Evolutionary conservation across 1,140 invertebrate species (phyloP), one percentile per base, ranked within the genome.

Genomic region (Ctenoplectra terminalis): DNA sequence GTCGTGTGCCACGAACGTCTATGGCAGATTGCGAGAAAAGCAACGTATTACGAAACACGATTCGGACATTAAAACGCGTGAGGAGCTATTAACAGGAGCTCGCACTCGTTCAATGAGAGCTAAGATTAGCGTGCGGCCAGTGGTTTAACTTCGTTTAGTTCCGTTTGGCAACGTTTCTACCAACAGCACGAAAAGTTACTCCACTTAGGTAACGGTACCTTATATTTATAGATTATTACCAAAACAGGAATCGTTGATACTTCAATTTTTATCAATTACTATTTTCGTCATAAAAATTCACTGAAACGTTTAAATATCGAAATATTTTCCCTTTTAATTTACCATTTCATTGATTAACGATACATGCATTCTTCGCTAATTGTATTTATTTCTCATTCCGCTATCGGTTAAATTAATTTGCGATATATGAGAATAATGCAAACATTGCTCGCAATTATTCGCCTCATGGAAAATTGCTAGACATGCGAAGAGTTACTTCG

Each of bases 61-160:
- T 66, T 81, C 79, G 58, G 52, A 37, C 72, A 82, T 84, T 82
- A 76, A 84, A 84, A 64, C 75, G 48, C 75, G 63, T 70, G 64
- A 29, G 52, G 77, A 70, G 83, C 88, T 90, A 86, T 91, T 89
- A 86, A 79, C 74, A 89, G 83, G 64, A 86, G 73, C 86, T 80
- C 83, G 64, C 72, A 66, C 69, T 75, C 63, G 81, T 86, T 79
- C 83, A 90, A 86, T 85, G 83, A 83, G 75, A 85, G 81, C 88
- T 88, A 90, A 90, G 88, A 90, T 91, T 90, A 90, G 85, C 85
- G 56, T 77, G 43, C 40, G 50, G 26, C 77, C 64, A 70, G 66
- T 69, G 63, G 52, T 86, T 86, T 76, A 77, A 82, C 72, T 76
- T 66, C 73, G 61, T 71, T 83, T 60, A 86, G 86, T 82, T 85